Evolutionary conservation across 2,797 vertebrate species (phyloP), one percentile per base, ranked within the genome.

Genomic region (Anniella stebbinsi): DNA sequence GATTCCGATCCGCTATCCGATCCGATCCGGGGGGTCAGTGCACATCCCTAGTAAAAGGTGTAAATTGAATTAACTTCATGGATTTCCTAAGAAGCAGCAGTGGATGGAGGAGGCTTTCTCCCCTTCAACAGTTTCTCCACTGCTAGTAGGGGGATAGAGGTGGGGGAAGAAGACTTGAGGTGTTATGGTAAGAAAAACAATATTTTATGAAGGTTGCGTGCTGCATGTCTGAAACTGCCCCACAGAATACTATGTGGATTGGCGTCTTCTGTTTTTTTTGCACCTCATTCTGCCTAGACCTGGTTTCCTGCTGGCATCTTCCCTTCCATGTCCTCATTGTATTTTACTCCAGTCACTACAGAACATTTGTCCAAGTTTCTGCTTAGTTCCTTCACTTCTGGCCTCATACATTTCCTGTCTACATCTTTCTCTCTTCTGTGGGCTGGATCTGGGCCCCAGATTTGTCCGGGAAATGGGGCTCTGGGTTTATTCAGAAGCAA

Each of bases 251-350:
- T 91, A 78, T 81, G 78, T 0, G 75, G 88, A 88, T 87, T 92
- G 72, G 91, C 94, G 93, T 95, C 95, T 95, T 96, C 92, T 95
- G 92, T 95, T 95, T 92, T 95, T 96, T 95, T 96, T 96, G 93
- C 87, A 91, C 72, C 83, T 95, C 73, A 2, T 83, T 91, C 91
- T 1, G 13, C 92, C 84, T 93, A 95, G 91, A 89, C 54, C 45
- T 88, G 78, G 75, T 89, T 96, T 95, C 95, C 94, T 95, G 93
- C 91, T 90, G 90, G 90, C 86, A 92, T 81, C 73, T 60, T 92
- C 72, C 60, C 92, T 91, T 91, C 36, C 87, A 73, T 78, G 87
- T 89, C 87, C 87, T 92, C 91, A 80, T 93, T 91, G 92, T 89
- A 81, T 86, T 92, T 92, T 88, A 78, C 90, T 94, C 83, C 88